Conservation (phyloP, 1,140 invertebrate genomes). For the Drosophila takahashii region DNA sequence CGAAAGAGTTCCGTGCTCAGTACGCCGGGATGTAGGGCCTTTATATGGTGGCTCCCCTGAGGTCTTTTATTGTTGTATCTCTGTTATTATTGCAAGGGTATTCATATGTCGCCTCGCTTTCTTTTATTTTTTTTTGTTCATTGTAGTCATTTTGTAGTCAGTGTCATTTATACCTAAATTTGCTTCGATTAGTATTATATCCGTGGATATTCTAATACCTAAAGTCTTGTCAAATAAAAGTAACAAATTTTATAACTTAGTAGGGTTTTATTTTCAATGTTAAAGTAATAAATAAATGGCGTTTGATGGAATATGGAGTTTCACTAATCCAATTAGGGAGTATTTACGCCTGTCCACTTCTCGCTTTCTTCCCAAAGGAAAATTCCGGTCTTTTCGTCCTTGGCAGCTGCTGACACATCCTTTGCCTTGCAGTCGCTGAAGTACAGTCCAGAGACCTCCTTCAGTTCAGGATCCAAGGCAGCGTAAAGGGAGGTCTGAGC, state of each 20-base stretch:
- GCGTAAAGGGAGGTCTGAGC: slow-evolving; percentile 91
- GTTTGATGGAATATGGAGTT: no score
- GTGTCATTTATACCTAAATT: not conserved
- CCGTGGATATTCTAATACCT: not conserved
- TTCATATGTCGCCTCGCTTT: not conserved
- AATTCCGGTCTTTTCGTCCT: slow-evolving; percentile 87
- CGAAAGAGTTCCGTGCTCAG: slow-evolving; percentile 92
- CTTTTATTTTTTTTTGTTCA: not conserved
- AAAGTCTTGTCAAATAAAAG: slow-evolving; percentile 30
- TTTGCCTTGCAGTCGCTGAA: slow-evolving; percentile 89
- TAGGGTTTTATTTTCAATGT: not conserved
- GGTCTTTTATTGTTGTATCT: slow-evolving; percentile 84
- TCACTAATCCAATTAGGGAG: slow-evolving; percentile 24
- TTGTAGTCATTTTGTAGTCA: no score
- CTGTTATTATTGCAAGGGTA: not conserved
- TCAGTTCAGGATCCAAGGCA: slow-evolving; percentile 89
- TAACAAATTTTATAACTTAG: not conserved
- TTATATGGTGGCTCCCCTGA: slow-evolving; percentile 91
- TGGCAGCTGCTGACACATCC: slow-evolving; percentile 86
- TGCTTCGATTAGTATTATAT: not conserved
- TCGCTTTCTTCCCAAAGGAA: slow-evolving; percentile 93
- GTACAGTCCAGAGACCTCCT: slow-evolving; percentile 89
- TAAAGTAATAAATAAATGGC: slow-evolving; percentile 13
- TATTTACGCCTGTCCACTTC: slow-evolving; percentile 84
- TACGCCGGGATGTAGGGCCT: slow-evolving; percentile 94